These are phyloP conservation scores for Auanema sp. DNA, from an alignment of 2,888 invertebrate species.

Conservation along the genomic window DNA sequence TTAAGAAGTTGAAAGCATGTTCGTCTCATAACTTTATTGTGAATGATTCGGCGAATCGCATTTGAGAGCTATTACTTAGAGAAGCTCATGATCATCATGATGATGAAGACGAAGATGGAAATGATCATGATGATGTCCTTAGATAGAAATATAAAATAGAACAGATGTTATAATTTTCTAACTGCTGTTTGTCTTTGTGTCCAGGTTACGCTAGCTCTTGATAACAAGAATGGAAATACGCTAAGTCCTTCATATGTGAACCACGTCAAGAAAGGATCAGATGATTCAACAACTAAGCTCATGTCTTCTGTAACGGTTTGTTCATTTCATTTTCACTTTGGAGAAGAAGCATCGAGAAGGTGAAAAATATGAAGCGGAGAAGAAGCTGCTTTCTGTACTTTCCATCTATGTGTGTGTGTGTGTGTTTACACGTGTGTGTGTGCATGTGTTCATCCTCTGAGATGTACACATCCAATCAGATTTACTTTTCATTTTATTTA, in stretches of 20 bases:
- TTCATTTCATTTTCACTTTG: not conserved
- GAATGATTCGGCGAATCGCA: not conserved
- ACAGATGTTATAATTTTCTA: not conserved
- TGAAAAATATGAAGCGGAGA: too few species aligned
- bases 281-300: conserved; percentile 44
- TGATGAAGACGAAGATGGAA: not conserved
- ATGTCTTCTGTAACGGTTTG: conserved; percentile 23
- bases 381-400: too few species aligned
- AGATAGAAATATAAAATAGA: too few species aligned
- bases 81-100: not conserved
- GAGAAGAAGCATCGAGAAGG: not conserved
- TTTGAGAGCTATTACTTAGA: conserved; percentile 7
- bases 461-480: not conserved
- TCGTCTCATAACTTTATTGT: not conserved
- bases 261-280: conserved; percentile 40
- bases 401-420: too few species aligned
- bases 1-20: not conserved
- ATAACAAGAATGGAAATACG: conserved; percentile 20
- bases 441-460: not conserved
- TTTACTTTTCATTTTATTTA: not conserved
- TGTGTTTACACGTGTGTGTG: too few species aligned
- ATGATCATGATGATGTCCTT: too few species aligned
- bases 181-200: conserved; percentile 3
- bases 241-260: conserved; percentile 27
- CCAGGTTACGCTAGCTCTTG: conserved; percentile 31